Evolutionary conservation across 2,797 vertebrate genomes (phyloP), one percentile per base, ranked within the genome.

Genomic region (Sphenopsis melanotis): DNA sequence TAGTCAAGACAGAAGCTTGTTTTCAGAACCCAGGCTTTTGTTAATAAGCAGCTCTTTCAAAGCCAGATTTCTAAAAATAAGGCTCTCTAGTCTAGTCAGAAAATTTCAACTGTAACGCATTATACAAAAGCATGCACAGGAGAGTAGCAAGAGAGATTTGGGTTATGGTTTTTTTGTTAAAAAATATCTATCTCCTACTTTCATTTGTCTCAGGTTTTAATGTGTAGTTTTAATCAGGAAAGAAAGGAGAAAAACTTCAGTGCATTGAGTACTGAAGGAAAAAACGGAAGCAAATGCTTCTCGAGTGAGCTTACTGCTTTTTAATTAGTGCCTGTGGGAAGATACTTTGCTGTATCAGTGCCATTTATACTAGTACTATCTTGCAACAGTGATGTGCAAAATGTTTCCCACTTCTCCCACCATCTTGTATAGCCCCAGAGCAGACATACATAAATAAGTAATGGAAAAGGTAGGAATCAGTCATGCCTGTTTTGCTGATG

Each of bases 301-400:
- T 76, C 36, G 17, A 55, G 89, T 46, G 83, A 96, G 66, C 69
- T 93, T 95, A 95, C 18, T 94, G 95, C 96, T 95, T 95, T 97
- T 96, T 97, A 97, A 97, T 97, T 97, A 96, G 93, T 86, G 96
- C 97, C 97, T 92, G 18, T 95, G 96, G 97, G 96, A 97, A 95
- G 95, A 83, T 32, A 81, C 82, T 86, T 93, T 89, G 89, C 89
- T 57, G 21, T 82, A 90, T 93, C 56, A 36, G 60, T 91, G 59
- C 75, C 89, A 5, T 96, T 97, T 97, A 57, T 92, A 64, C 26
- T 42, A 44, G 47, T 64, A 56, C 79, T 86, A 12, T 89, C 95
- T 96, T 93, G 91, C 92, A 97, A 98, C 85, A 88, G 41, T 41
- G 83, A 93, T 90, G 81, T 90, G 81, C 74, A 96, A 92, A 96